Conservation (phyloP, 1,140 invertebrate species). For the Centruroides vittatus region DNA sequence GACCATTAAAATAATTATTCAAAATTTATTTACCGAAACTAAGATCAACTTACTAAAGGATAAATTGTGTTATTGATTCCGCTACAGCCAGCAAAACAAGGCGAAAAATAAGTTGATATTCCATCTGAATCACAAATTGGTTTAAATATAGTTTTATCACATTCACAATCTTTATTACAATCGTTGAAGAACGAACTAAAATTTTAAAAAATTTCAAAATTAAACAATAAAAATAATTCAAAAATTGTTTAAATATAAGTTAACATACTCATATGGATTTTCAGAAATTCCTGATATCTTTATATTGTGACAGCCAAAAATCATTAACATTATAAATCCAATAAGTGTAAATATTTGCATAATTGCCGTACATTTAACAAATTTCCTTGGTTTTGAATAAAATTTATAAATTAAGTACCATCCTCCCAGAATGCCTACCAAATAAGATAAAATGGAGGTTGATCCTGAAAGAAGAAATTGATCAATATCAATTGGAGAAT, state of each 20-base stretch:
- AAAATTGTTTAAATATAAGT: no score
- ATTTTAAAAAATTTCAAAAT: no score
- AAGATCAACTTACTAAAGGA: no score
- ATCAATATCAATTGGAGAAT: no score
- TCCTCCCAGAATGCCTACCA: constrained; percentile 49
- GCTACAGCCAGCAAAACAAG: constrained; percentile 74
- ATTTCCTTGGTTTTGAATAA: constrained; percentile 46
- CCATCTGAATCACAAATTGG: constrained; percentile 62
- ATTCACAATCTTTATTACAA: constrained; percentile 12
- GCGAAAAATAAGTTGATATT: constrained; percentile 60
- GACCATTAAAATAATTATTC: no score
- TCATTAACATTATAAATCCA: constrained; percentile 48
- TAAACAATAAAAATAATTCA: no score
- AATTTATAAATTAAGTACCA: constrained; percentile 52
- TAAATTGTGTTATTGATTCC: background rate
- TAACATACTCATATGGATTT: no score
- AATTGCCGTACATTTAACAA: constrained; percentile 56
- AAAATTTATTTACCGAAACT: no score
- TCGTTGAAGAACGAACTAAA: background rate
- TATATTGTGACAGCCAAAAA: constrained; percentile 41
- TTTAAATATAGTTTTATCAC: constrained; percentile 15
- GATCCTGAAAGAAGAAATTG: constrained; percentile 6
- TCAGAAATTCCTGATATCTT: no score
- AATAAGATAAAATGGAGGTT: constrained; percentile 51
- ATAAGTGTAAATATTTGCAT: constrained; percentile 45